Evolutionary conservation across 1,140 invertebrate species (phyloP).

Genomic region (Euwallacea similis): DNA sequence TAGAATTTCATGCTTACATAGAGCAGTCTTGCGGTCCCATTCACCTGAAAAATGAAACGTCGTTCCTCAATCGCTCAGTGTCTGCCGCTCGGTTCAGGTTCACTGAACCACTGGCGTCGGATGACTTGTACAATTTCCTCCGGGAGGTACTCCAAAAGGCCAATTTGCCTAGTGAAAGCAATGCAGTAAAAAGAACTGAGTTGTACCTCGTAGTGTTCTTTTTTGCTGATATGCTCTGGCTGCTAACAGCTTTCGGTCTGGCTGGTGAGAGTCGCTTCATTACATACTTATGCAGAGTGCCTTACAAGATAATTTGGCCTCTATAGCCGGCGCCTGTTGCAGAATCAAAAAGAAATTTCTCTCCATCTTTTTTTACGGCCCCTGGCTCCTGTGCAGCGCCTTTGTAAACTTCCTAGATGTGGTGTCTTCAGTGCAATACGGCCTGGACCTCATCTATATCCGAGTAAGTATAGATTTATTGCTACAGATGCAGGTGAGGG

Average conservation of each 20-base stretch:
- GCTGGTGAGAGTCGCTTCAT: constrained; percentile 25
- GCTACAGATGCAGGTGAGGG: not conserved
- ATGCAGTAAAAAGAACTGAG: constrained; percentile 15
- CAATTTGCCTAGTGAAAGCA: constrained; percentile 25
- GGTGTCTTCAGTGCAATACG: constrained; percentile 37
- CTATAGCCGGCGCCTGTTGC: constrained; percentile 38
- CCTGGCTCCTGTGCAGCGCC: constrained; percentile 34
- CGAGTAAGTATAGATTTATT: constrained; percentile 36
- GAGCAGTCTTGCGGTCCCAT: constrained; percentile 26
- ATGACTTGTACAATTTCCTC: constrained; percentile 11
- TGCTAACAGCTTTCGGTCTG: constrained; percentile 31
- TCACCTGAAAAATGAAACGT: constrained; percentile 1
- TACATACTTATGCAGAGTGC: not conserved
- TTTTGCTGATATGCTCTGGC: constrained; percentile 36
- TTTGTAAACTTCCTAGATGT: constrained; percentile 39
- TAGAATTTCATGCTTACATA: not conserved
- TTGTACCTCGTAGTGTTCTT: constrained; percentile 35
- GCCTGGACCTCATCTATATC: constrained; percentile 39
- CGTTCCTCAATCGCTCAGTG: constrained; percentile 3
- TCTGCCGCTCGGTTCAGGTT: not conserved
- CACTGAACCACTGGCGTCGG: not conserved
- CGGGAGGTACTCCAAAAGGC: constrained; percentile 26
- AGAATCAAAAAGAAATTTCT: constrained; percentile 33
- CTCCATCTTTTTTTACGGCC: constrained; percentile 39
- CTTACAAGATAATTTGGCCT: not conserved